Base-by-base conservation (phyloP, 1,140 invertebrate species). In the Radopholus similis region DNA sequence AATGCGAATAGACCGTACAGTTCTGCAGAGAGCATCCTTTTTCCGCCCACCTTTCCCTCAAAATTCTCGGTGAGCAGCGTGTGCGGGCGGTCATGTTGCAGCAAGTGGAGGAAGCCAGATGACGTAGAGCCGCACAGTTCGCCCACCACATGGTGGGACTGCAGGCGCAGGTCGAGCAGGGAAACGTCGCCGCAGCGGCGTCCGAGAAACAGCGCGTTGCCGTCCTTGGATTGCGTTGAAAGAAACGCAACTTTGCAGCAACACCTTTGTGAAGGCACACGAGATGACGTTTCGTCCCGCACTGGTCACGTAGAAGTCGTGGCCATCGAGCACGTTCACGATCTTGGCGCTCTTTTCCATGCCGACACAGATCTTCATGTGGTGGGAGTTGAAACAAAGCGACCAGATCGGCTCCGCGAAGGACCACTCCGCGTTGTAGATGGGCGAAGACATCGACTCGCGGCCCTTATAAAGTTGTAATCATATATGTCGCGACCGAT, bases 21-120 rank as follows among this genome's bases (percentile, higher is more conserved):
- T 11, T 11, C 15, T 11, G 13, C 21, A 35, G 23, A 65, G 35
- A 64, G 6, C 21, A 62, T 4, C 23, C n/a, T n/a, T n/a, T n/a
- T n/a, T n/a, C n/a, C n/a, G n/a, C n/a, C 5, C 5, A 66, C 64
- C 40, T 68, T 68, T n/a, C 66, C 66, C 18, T 68, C 62, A 66
- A 68, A 68, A 37, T 68, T 68, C 34, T 68, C 66, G 28, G 32
- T 68, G 15, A 68, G 18, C 30, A 68, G 35, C n/a, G 49, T 40
- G 37, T 68, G 54, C 11, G 66, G 62, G 18, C 51, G 37, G 13
- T 35, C 30, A 38, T 35, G 26, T 34, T 66, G 54, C 30, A 68
- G 32, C 35, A 34, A 38, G 40, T 67, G 66, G 32, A 68, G 42
- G 34, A 63, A 68, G 28, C 64, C 49, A 40, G 66, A 32, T 4